phyloP scores from a whole-genome alignment of 64 coral and sea anemone species.

The Hydrozoanthus tunicans region DNA sequence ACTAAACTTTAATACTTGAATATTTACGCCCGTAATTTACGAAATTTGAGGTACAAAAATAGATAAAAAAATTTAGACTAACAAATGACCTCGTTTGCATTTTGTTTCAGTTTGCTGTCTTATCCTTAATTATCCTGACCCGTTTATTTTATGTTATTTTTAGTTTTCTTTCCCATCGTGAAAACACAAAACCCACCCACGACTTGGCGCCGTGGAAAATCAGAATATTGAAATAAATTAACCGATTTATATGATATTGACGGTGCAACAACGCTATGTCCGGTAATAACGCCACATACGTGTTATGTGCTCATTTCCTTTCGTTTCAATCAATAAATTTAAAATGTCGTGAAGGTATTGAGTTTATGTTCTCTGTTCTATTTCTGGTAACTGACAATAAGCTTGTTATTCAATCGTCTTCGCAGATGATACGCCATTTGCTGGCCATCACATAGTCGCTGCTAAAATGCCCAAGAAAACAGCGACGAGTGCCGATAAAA shows the following conservation, averaged over 20 bases:
- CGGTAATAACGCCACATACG: constrained; percentile 9
- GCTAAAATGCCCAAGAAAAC: constrained; percentile 84
- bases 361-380: not conserved
- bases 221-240: constrained; percentile 11
- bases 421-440: constrained; percentile 47
- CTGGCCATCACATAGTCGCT: constrained; percentile 13
- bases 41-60: too few species aligned
- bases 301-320: constrained; percentile 33
- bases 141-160: not conserved
- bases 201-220: not conserved
- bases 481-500: constrained; percentile 43
- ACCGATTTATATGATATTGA: constrained; percentile 14
- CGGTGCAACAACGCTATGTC: not conserved
- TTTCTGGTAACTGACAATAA: constrained; percentile 47
- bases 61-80: not conserved
- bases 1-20: too few species aligned
- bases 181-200: not conserved
- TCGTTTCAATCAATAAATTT: constrained; percentile 16
- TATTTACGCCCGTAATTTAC: too few species aligned
- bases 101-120: not conserved
- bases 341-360: not conserved
- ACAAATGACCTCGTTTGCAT: not conserved
- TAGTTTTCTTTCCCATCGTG: not conserved
- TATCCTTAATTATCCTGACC: not conserved
- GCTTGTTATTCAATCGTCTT: constrained; percentile 23